These are phyloP conservation scores for Hemistola chrysoprasaria DNA, from an alignment of 2,888 invertebrate genomes.

Conservation along the genomic window DNA sequence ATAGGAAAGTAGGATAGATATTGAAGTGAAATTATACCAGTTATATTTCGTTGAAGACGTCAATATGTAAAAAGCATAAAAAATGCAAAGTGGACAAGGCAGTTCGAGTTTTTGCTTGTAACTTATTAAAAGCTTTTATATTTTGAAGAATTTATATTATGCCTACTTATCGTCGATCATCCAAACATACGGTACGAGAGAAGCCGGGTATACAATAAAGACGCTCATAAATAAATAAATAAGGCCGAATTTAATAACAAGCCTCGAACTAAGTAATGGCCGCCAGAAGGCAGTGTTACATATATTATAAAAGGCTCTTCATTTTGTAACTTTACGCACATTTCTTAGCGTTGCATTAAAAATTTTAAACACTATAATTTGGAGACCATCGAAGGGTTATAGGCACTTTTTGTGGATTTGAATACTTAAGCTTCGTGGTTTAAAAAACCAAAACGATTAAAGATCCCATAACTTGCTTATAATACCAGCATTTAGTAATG, in stretches of 20 bases:
- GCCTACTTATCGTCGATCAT: conserved; percentile 16
- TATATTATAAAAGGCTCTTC: conserved; percentile 64
- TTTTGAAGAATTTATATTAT: conserved; percentile 2
- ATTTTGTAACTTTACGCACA: conserved; percentile 75
- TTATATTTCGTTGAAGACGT: too few relatives aligned
- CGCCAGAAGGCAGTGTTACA: conserved; percentile 77
- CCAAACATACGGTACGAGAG: conserved; percentile 11
- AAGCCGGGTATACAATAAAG: conserved; percentile 44
- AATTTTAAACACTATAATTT: conserved; percentile 78
- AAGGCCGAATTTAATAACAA: conserved; percentile 80
- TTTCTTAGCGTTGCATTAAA: conserved; percentile 76
- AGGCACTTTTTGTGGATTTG: conserved; percentile 54
- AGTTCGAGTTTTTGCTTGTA: neutral
- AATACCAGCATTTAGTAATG: neutral
- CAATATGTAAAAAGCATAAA: too few relatives aligned
- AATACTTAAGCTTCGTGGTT: conserved; percentile 37
- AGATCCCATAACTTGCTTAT: conserved; percentile 11
- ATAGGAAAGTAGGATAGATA: too few relatives aligned
- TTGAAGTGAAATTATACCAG: too few relatives aligned
- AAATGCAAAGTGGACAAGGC: neutral
- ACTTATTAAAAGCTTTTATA: neutral
- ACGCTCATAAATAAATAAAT: conserved; percentile 78
- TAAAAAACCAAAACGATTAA: conserved; percentile 25
- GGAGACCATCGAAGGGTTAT: conserved; percentile 50
- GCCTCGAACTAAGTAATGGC: conserved; percentile 71